Evolutionary conservation across 2,113 vertebrate genomes (phyloP).

Genomic region (Atractosteus spatula): DNA sequence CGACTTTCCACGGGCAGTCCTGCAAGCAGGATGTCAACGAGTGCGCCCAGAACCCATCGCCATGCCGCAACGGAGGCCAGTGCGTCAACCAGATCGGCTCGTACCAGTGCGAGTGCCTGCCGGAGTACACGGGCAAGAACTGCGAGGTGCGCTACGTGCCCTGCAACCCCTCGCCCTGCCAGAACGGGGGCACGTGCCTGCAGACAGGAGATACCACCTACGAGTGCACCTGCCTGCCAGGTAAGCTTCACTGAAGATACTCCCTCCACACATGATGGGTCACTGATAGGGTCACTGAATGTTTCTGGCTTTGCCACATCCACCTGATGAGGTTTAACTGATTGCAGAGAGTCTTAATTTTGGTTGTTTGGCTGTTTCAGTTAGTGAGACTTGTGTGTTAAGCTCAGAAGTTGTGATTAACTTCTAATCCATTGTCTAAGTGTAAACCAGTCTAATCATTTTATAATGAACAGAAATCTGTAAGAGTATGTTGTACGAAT

Average conservation of each 20-base stretch:
- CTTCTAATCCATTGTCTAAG: too few species aligned
- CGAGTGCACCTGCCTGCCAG: slow-evolving; percentile 91
- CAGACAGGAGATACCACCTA: slow-evolving; percentile 87
- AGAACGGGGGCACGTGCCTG: slow-evolving; percentile 90
- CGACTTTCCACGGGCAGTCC: slow-evolving; percentile 80
- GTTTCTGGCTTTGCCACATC: too few species aligned
- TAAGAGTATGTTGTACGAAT: too few species aligned
- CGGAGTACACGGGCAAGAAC: slow-evolving; percentile 73
- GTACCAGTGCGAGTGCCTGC: slow-evolving; percentile 78
- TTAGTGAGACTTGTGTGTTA: too few species aligned
- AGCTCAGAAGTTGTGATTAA: too few species aligned
- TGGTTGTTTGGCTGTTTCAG: too few species aligned
- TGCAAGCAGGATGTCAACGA: slow-evolving; percentile 91
- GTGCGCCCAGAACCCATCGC: slow-evolving; percentile 55
- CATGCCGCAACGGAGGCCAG: slow-evolving; percentile 76
- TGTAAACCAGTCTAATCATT: too few species aligned
- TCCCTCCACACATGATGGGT: too few species aligned
- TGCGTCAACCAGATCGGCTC: slow-evolving; percentile 85
- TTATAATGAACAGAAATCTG: too few species aligned
- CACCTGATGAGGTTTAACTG: too few species aligned
- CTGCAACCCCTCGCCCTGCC: slow-evolving; percentile 92
- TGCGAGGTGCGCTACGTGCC: slow-evolving; percentile 88
- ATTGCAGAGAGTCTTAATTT: too few species aligned
- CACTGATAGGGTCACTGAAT: too few species aligned
- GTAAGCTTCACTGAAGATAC: slow-evolving; percentile 50